These are phyloP conservation scores for Paradoxurus hermaphroditus DNA, from an alignment of 2,113 vertebrate genomes.

Conservation along the genomic window DNA sequence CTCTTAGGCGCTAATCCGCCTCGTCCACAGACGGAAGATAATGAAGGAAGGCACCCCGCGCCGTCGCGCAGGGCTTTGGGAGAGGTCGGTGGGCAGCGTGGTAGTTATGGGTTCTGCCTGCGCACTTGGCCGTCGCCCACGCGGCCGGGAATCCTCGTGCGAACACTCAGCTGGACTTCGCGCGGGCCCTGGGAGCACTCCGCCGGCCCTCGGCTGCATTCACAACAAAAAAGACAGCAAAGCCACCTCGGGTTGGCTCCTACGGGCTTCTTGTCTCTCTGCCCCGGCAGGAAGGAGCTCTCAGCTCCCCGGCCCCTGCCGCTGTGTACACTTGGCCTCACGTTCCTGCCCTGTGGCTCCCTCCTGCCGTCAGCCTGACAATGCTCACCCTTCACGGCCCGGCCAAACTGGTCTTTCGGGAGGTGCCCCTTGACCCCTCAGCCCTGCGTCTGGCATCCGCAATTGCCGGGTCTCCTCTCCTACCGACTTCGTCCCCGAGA, in stretches of 20 bases:
- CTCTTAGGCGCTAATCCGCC: neutral
- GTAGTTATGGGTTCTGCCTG: fast-evolving
- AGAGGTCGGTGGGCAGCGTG: fast-evolving
- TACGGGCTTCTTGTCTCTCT: fast-evolving
- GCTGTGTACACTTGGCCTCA: fast-evolving
- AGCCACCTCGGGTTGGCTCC: fast-evolving
- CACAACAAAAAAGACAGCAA: neutral
- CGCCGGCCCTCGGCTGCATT: neutral
- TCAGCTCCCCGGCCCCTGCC: neutral
- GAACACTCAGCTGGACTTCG: neutral
- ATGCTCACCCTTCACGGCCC: fast-evolving
- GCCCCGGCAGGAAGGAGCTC: fast-evolving
- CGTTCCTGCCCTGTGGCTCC: fast-evolving
- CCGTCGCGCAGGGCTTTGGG: fast-evolving
- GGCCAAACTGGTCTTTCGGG: fast-evolving
- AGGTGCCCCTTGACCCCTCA: neutral
- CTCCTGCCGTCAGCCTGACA: fast-evolving
- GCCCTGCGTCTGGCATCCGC: fast-evolving
- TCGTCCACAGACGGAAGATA: neutral
- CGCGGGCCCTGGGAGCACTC: fast-evolving
- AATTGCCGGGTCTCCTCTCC: too few species aligned
- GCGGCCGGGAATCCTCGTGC: too few species aligned
- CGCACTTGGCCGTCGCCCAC: fast-evolving
- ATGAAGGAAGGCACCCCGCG: fast-evolving
- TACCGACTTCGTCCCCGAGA: neutral